A percentile compares a stretch with the other conserved stretches of the same genome.
phyloP scores from a whole-genome alignment of 2,113 vertebrate species.

The Pleuronectes platessa region DNA sequence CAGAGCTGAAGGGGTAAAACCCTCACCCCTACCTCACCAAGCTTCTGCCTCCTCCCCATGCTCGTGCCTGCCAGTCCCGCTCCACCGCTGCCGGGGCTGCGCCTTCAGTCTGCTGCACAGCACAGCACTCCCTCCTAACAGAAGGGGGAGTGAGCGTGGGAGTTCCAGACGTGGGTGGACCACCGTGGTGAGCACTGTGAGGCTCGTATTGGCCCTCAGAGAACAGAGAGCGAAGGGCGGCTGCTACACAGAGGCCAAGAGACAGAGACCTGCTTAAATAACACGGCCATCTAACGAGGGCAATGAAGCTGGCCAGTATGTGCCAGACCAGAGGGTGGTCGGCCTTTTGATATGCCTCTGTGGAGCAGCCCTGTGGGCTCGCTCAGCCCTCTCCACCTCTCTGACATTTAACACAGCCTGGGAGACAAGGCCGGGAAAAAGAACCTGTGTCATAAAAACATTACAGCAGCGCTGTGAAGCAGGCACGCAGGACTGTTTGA shows the following conservation, averaged over 20 bases:
- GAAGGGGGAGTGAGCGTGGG: constrained; percentile 40
- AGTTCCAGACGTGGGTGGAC: constrained; percentile 59
- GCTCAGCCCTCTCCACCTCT: constrained; percentile 55
- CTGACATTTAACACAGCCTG: constrained; percentile 66
- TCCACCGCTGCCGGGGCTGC: constrained; percentile 26
- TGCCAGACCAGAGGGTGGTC: constrained; percentile 51
- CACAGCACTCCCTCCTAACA: constrained; percentile 7
- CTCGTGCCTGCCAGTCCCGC: constrained; percentile 43
- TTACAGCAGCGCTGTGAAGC: constrained; percentile 56
- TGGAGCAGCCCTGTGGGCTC: constrained; percentile 48
- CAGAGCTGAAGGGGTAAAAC: constrained; percentile 47
- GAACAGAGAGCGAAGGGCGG: constrained; percentile 15
- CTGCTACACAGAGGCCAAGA: constrained; percentile 43
- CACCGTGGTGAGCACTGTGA: constrained; percentile 50
- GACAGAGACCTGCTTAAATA: constrained; percentile 65
- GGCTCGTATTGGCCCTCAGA: constrained; percentile 33
- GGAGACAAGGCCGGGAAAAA: constrained; percentile 61
- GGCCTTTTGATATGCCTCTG: constrained; percentile 68
- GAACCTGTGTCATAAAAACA: constrained; percentile 67
- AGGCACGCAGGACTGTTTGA: constrained; percentile 54
- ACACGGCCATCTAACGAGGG: constrained; percentile 67
- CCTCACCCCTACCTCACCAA: constrained; percentile 22
- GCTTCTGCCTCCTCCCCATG: constrained; percentile 59
- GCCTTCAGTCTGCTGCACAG: constrained; percentile 29
- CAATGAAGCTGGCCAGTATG: constrained; percentile 56